These are phyloP conservation scores for Stenchaetothrips biformis DNA, from an alignment of 2,888 invertebrate genomes.

Conservation along the genomic window DNA sequence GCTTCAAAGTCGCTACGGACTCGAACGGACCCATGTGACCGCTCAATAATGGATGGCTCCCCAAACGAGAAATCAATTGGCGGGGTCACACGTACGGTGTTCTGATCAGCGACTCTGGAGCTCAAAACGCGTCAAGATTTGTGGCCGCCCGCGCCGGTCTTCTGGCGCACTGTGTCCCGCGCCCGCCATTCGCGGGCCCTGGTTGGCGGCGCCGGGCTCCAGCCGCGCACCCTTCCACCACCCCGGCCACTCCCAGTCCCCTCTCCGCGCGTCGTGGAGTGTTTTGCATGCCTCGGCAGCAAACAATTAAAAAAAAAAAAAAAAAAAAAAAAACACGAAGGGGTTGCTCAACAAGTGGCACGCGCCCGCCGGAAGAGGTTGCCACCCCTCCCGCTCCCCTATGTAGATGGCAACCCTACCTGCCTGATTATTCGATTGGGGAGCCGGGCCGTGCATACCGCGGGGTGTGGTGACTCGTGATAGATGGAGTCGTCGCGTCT, in stretches of 20 bases:
- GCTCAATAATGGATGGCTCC: too few species aligned
- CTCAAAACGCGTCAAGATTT: too few species aligned
- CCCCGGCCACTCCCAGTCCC: background rate
- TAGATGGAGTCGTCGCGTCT: slow-evolving; percentile 16
- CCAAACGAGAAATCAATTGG: too few species aligned
- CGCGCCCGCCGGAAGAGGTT: background rate
- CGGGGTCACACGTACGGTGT: too few species aligned
- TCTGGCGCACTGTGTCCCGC: background rate
- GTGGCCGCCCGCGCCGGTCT: too few species aligned
- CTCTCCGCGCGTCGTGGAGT: background rate
- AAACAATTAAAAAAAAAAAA: background rate
- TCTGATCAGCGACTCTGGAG: too few species aligned
- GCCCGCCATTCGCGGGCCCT: background rate
- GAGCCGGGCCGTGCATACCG: background rate
- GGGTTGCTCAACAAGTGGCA: background rate
- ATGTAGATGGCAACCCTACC: slow-evolving; percentile 8
- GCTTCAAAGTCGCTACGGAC: too few species aligned
- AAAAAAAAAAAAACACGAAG: too few species aligned
- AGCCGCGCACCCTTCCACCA: background rate
- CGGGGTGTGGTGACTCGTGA: background rate
- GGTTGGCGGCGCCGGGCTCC: background rate
- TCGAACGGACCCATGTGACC: too few species aligned
- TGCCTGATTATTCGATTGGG: background rate
- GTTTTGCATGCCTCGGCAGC: background rate
- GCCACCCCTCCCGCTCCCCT: background rate